Evolutionary conservation across 2,888 invertebrate species (phyloP).

Genomic region (Acanthosoma haemorrhoidale): DNA sequence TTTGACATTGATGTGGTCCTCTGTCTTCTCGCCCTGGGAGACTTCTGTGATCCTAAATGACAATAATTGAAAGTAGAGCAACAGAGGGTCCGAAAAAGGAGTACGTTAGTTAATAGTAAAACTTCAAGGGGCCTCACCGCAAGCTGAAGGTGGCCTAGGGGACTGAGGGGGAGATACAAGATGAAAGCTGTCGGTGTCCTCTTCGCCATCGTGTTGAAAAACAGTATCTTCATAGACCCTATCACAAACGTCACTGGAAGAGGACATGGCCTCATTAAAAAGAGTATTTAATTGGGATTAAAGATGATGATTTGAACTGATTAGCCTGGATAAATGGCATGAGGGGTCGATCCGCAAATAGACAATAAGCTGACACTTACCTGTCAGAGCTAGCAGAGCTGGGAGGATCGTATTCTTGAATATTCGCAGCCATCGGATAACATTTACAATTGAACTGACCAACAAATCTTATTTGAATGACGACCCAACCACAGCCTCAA

Average conservation of each 20-base stretch:
- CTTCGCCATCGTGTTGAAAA: slow-evolving; percentile 56
- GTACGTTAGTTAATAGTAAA: neutral
- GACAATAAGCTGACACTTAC: slow-evolving; percentile 50
- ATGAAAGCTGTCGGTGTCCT: slow-evolving; percentile 46
- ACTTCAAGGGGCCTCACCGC: slow-evolving; percentile 46
- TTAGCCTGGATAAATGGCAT: too few relatives aligned
- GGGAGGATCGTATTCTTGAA: slow-evolving; percentile 63
- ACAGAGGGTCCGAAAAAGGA: neutral
- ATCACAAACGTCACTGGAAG: slow-evolving; percentile 45
- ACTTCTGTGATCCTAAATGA: slow-evolving; percentile 59
- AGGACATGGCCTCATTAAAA: neutral
- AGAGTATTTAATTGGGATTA: too few relatives aligned
- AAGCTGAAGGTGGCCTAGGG: slow-evolving; percentile 68
- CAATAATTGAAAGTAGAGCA: neutral
- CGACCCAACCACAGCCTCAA: neutral
- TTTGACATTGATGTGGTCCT: slow-evolving; percentile 74
- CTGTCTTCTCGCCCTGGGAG: slow-evolving; percentile 68
- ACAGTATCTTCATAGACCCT: slow-evolving; percentile 60
- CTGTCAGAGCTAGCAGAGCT: slow-evolving; percentile 89
- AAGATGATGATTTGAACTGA: too few relatives aligned
- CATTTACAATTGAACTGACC: neutral
- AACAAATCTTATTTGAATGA: neutral
- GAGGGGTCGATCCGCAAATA: too few relatives aligned
- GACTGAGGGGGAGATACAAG: slow-evolving; percentile 57
- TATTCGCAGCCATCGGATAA: slow-evolving; percentile 41